Percentiles rank a stretch among this genome's conserved stretches.
phyloP scores from a whole-genome alignment of 1,140 invertebrate species.

The Lucilia cuprina region DNA sequence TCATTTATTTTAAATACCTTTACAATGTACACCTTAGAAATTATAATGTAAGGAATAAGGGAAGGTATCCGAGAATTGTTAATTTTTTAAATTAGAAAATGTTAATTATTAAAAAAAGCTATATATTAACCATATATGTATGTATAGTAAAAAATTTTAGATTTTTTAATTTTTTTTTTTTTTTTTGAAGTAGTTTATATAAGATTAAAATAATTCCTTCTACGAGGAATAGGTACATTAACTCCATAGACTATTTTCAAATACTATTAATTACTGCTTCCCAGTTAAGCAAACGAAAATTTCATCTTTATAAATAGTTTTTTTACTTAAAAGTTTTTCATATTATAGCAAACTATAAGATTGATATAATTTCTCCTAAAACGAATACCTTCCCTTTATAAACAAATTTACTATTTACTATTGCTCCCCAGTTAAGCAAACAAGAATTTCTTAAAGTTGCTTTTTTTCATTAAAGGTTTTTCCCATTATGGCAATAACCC shows the following conservation, averaged over 20 bases:
- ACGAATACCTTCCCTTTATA: neutral
- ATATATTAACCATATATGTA: too few species aligned
- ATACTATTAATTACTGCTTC: neutral
- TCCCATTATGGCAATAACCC: neutral
- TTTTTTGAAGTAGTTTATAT: too few species aligned
- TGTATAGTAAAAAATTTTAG: too few species aligned
- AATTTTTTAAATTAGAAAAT: too few species aligned
- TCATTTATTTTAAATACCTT: conserved; percentile 11
- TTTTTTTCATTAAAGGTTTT: neutral
- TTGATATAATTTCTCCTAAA: too few species aligned
- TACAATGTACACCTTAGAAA: neutral
- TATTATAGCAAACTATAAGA: too few species aligned
- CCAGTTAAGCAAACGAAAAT: neutral
- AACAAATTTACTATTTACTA: neutral
- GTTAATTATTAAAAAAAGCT: too few species aligned
- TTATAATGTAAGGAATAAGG: too few species aligned
- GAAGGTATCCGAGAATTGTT: too few species aligned
- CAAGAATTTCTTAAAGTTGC: neutral
- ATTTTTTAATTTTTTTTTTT: too few species aligned
- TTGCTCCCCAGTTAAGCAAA: neutral
- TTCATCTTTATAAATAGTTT: neutral
- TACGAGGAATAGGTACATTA: neutral
- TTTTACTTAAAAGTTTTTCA: neutral
- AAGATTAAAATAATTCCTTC: too few species aligned
- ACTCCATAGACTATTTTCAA: neutral